Evolutionary conservation across 2,888 invertebrate genomes (phyloP).

Genomic region (Epiblema foenella): DNA sequence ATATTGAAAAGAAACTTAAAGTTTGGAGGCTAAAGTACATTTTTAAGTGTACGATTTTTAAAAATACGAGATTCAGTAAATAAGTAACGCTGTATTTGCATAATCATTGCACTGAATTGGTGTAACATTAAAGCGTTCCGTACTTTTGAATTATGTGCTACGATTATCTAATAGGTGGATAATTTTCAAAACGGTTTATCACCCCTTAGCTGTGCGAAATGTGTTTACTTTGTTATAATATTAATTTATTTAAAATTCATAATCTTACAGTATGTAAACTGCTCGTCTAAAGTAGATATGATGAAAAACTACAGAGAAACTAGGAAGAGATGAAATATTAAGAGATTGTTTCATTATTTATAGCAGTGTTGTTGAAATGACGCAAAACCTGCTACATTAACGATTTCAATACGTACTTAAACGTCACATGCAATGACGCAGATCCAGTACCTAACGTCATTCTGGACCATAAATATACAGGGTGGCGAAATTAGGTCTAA

Average conservation of each 20-base stretch:
- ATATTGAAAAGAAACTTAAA: neutral
- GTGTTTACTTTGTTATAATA: neutral
- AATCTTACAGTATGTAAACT: neutral
- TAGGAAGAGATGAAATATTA: neutral
- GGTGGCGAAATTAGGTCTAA: neutral
- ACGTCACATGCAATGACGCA: neutral
- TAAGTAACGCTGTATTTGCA: constrained; percentile 20
- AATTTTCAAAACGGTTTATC: neutral
- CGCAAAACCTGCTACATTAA: neutral
- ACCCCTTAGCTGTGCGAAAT: neutral
- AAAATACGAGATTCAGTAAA: constrained; percentile 4
- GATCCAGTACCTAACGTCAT: neutral
- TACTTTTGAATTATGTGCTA: constrained; percentile 18
- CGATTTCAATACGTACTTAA: neutral
- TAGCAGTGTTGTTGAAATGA: constrained; percentile 2
- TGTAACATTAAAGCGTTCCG: constrained; percentile 17
- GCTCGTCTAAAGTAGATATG: neutral
- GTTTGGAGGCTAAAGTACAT: neutral
- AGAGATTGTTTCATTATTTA: neutral
- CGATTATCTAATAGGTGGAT: constrained; percentile 7
- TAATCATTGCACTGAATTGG: constrained; percentile 32
- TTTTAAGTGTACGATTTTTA: neutral
- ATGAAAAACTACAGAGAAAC: neutral
- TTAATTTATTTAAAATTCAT: neutral
- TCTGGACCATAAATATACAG: neutral